phyloP scores from a whole-genome alignment of 1,140 invertebrate species.

The Pararge aegeria region DNA sequence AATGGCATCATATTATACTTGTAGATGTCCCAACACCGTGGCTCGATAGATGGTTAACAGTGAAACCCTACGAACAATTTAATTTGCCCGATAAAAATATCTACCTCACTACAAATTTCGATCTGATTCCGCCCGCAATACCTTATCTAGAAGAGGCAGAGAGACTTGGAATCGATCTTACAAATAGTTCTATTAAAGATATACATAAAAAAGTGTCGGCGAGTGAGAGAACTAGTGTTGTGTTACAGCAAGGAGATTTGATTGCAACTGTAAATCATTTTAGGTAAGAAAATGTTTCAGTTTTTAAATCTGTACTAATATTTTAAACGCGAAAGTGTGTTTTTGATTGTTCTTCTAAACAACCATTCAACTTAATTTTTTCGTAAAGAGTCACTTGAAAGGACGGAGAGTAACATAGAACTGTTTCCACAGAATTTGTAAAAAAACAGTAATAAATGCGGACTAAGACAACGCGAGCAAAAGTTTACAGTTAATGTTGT shows the following conservation, averaged over 20 bases:
- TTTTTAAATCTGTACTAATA: no score
- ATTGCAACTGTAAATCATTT: conserved; percentile 67
- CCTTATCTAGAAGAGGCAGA: conserved; percentile 51
- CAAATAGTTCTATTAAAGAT: conserved; percentile 46
- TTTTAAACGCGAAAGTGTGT: no score
- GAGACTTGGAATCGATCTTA: conserved; percentile 45
- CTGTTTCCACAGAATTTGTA: no score
- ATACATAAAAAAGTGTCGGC: conserved; percentile 47
- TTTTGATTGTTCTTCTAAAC: no score
- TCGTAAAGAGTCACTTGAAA: no score
- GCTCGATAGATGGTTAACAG: conserved; percentile 81
- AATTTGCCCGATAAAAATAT: conserved; percentile 89
- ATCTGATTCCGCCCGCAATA: conserved; percentile 77
- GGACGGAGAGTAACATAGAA: no score
- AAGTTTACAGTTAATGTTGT: no score
- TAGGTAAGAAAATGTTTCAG: conserved; percentile 52
- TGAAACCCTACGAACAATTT: conserved; percentile 80
- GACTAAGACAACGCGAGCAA: no score
- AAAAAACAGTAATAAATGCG: no score
- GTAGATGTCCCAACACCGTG: conserved; percentile 81
- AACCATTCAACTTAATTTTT: no score
- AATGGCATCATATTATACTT: conserved; percentile 16
- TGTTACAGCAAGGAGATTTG: conserved; percentile 54
- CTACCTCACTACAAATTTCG: conserved; percentile 92
- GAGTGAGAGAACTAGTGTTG: conserved; percentile 21